Evolutionary conservation across 2,888 invertebrate species (phyloP).

Genomic region (Acanthococcus lagerstroemiae): DNA sequence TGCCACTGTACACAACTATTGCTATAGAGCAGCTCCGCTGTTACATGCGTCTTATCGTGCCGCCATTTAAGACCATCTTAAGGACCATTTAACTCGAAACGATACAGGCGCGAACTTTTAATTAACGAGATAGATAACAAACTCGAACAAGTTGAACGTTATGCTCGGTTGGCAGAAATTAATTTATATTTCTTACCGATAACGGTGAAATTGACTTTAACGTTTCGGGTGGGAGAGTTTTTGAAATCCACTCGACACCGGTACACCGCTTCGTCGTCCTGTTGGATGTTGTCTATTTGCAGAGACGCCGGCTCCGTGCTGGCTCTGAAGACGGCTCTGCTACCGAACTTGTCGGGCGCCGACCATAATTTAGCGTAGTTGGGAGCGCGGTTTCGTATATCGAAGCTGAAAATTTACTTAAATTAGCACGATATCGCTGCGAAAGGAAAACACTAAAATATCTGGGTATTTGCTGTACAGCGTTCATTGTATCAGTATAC

Average conservation of each 20-base stretch:
- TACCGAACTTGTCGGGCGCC: conserved; percentile 48
- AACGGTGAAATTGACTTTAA: conserved; percentile 47
- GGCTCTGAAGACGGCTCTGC: conserved; percentile 49
- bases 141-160: too few relatives aligned
- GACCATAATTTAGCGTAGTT: conserved; percentile 51
- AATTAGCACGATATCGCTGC: too few relatives aligned
- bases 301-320: conserved; percentile 51
- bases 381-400: conserved; percentile 49
- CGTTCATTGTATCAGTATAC: not conserved
- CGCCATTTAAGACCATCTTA: too few relatives aligned
- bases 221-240: conserved; percentile 47
- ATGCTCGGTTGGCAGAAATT: too few relatives aligned
- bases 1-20: too few relatives aligned
- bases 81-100: too few relatives aligned
- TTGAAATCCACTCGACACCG: conserved; percentile 48
- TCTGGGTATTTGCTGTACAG: not conserved
- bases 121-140: too few relatives aligned
- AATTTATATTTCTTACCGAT: conserved; percentile 49
- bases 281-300: conserved; percentile 43
- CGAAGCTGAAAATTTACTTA: conserved; percentile 51
- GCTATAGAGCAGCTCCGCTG: too few relatives aligned
- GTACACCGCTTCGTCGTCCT: conserved; percentile 46
- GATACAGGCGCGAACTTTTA: too few relatives aligned
- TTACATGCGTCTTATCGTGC: too few relatives aligned
- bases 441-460: not conserved